Conservation (phyloP, 2,888 invertebrate genomes). For the Agrilus mali region DNA sequence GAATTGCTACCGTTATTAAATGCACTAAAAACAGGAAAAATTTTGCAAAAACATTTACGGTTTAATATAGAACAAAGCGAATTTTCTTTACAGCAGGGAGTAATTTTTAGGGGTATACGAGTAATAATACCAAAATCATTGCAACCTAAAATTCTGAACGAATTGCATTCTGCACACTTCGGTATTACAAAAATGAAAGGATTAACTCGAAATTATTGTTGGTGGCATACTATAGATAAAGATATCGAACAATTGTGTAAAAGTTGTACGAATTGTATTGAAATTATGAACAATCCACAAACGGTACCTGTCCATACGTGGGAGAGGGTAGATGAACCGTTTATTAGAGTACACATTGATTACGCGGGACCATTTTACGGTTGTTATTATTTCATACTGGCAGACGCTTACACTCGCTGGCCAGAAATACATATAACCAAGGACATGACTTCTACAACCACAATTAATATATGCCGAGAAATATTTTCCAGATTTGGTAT, state of each 20-base stretch:
- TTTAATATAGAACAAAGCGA: not conserved
- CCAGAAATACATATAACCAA: not conserved
- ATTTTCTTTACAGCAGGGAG: not conserved
- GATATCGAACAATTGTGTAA: too few species aligned
- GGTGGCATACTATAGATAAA: too few species aligned
- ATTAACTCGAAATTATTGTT: too few species aligned
- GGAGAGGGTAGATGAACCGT: too few species aligned
- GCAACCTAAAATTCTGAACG: not conserved
- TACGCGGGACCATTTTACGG: constrained; percentile 2
- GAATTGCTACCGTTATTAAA: too few species aligned
- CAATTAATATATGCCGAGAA: constrained; percentile 1
- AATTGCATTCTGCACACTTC: too few species aligned
- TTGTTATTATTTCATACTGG: constrained; percentile 1
- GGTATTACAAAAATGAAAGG: too few species aligned
- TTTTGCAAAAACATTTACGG: too few species aligned
- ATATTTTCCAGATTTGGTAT: constrained; percentile 13
- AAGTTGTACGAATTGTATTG: too few species aligned
- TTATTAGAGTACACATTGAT: not conserved
- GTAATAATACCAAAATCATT: not conserved
- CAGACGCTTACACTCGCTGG: not conserved
- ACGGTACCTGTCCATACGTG: too few species aligned
- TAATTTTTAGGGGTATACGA: not conserved
- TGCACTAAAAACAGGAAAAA: too few species aligned
- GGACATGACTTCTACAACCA: not conserved
- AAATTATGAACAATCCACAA: too few species aligned